Percentiles rank a stretch among this genome's conserved stretches.
Evolutionary conservation across 2,888 invertebrate genomes (phyloP).

Genomic region (Drosophila nr. perissopoda): DNA sequence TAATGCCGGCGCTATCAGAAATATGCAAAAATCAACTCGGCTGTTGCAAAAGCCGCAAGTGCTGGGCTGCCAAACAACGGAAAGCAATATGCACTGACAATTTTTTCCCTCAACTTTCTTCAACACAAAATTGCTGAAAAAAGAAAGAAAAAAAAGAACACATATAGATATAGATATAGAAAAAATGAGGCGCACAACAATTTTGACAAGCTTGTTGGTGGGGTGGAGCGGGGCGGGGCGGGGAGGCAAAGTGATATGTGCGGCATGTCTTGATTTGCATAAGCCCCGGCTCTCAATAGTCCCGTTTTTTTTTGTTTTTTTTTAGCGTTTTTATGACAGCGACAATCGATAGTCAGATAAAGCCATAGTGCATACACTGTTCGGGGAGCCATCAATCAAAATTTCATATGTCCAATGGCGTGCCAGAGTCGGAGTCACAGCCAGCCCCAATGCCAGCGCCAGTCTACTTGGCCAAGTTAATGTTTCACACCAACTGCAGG

Average conservation of each 20-base stretch:
- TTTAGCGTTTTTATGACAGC: constrained; percentile 71
- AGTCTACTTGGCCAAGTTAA: background rate
- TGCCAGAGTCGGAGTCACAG: constrained; percentile 12
- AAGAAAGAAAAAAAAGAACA: constrained; percentile 1
- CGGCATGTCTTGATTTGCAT: constrained; percentile 78
- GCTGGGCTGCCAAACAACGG: constrained; percentile 53
- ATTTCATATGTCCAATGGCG: constrained; percentile 65
- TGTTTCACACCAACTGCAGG: constrained; percentile 34
- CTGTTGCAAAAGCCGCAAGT: constrained; percentile 57
- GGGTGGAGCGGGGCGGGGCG: too few species aligned
- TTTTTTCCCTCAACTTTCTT: constrained; percentile 52
- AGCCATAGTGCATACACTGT: constrained; percentile 50
- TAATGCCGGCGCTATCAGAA: constrained; percentile 73
- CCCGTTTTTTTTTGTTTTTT: constrained; percentile 8
- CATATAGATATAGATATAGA: constrained; percentile 3
- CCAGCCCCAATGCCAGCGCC: constrained; percentile 2
- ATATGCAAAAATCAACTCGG: constrained; percentile 77
- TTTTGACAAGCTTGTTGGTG: constrained; percentile 60
- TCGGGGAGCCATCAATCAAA: constrained; percentile 74
- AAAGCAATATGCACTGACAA: constrained; percentile 65
- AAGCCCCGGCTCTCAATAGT: constrained; percentile 55
- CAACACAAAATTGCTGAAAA: constrained; percentile 7
- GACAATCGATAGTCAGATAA: constrained; percentile 75
- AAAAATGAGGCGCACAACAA: constrained; percentile 38
- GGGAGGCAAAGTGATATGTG: constrained; percentile 61